phyloP scores from a whole-genome alignment of 2,797 vertebrate species.

The Anabas testudineus region DNA sequence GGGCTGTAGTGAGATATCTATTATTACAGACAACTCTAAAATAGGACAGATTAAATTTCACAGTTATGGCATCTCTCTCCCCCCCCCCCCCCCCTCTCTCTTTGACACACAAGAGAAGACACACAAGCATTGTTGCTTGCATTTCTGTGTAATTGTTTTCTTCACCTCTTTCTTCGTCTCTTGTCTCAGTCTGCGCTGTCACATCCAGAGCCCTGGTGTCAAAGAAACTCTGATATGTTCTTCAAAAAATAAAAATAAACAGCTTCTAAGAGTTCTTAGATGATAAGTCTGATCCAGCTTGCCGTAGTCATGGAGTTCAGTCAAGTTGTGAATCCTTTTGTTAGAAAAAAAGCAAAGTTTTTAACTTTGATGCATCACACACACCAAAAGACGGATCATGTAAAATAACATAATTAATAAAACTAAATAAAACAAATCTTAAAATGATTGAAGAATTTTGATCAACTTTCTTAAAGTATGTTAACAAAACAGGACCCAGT shows the following conservation, averaged over 20 bases:
- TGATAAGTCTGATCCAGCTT: conserved; percentile 38
- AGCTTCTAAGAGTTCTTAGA: conserved; percentile 49
- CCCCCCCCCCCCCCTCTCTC: too few relatives aligned
- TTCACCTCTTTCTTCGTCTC: conserved; percentile 46
- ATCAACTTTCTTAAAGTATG: too few relatives aligned
- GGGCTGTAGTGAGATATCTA: conserved; percentile 59
- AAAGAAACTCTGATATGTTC: conserved; percentile 36
- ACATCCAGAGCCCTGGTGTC: conserved; percentile 36
- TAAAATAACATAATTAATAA: too few relatives aligned
- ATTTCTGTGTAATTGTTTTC: conserved; percentile 41
- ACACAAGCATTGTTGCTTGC: conserved; percentile 31
- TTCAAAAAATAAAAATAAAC: conserved; percentile 54
- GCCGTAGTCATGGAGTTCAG: conserved; percentile 15
- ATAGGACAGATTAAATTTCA: conserved; percentile 69
- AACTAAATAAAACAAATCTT: too few relatives aligned
- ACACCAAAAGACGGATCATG: too few relatives aligned
- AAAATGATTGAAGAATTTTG: too few relatives aligned
- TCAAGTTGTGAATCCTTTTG: conserved; percentile 19
- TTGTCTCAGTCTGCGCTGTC: conserved; percentile 39
- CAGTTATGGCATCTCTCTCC: conserved; percentile 34
- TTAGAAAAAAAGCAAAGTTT: background rate
- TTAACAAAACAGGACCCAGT: too few relatives aligned
- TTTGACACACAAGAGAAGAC: conserved; percentile 33
- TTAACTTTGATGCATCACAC: too few relatives aligned
- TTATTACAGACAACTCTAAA: conserved; percentile 68